Evolutionary conservation across 1,140 invertebrate genomes (phyloP).

Genomic region (Sitodiplosis mosellana): DNA sequence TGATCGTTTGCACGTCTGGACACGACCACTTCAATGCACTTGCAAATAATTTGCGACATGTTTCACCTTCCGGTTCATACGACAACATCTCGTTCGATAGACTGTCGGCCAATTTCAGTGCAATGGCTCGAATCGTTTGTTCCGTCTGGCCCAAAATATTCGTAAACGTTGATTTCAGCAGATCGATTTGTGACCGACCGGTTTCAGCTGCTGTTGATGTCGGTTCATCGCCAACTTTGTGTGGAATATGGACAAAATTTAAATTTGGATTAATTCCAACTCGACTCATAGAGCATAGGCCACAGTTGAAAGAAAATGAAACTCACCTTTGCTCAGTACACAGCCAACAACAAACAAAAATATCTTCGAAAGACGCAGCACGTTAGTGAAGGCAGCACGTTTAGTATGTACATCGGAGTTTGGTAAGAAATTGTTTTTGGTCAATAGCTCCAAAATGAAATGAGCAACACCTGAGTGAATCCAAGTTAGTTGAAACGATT

Average conservation of each 20-base stretch:
- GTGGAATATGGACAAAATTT: slow-evolving; percentile 4
- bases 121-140: slow-evolving; percentile 48
- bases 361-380: slow-evolving; percentile 76
- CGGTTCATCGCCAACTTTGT: slow-evolving; percentile 21
- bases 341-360: slow-evolving; percentile 73
- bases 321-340: slow-evolving; percentile 39
- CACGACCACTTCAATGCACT: slow-evolving; percentile 41
- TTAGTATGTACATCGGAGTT: slow-evolving; percentile 65
- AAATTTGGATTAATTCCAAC: slow-evolving; percentile 5
- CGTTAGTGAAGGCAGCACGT: slow-evolving; percentile 67
- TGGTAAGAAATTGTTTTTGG: slow-evolving; percentile 71
- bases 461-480: slow-evolving; percentile 46
- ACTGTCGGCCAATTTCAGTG: slow-evolving; percentile 48
- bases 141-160: slow-evolving; percentile 33
- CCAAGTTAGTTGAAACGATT: slow-evolving; percentile 78
- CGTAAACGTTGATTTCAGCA: slow-evolving; percentile 25
- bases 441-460: slow-evolving; percentile 65
- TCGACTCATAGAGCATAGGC: not conserved
- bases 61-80: slow-evolving; percentile 27
- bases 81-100: slow-evolving; percentile 37
- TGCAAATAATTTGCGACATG: slow-evolving; percentile 29
- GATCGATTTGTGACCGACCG: slow-evolving; percentile 20
- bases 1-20: slow-evolving; percentile 44
- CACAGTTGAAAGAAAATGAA: not conserved
- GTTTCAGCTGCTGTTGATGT: slow-evolving; percentile 17